Conservation (phyloP, 2,888 invertebrate species). For the Drosophila macrothrix region DNA sequence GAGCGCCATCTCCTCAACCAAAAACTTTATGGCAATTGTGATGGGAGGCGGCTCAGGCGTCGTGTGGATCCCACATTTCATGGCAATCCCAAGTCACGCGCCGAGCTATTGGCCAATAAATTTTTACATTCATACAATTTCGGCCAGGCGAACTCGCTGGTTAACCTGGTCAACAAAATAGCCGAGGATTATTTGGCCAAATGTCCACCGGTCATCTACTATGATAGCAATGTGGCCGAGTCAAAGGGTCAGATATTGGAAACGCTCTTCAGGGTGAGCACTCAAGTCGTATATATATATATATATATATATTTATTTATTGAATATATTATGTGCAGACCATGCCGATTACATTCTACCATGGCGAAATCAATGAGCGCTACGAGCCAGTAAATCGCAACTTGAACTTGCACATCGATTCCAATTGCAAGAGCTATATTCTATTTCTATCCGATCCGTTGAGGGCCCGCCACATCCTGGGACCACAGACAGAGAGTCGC, state of each 20-base stretch:
- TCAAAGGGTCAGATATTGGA: slow-evolving; percentile 87
- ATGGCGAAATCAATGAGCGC: slow-evolving; percentile 87
- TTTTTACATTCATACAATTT: slow-evolving; percentile 84
- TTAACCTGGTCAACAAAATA: slow-evolving; percentile 87
- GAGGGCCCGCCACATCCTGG: slow-evolving; percentile 87
- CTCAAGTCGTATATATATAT: neutral
- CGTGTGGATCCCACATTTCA: slow-evolving; percentile 86
- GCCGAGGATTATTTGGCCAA: slow-evolving; percentile 87
- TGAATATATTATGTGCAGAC: slow-evolving; percentile 50
- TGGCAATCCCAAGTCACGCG: slow-evolving; percentile 87
- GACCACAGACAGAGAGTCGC: slow-evolving; percentile 88
- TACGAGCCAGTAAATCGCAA: slow-evolving; percentile 85
- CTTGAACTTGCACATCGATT: slow-evolving; percentile 81
- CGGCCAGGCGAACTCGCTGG: slow-evolving; percentile 87
- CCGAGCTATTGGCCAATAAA: slow-evolving; percentile 86
- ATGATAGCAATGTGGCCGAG: slow-evolving; percentile 87
- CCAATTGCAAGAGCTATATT: slow-evolving; percentile 88
- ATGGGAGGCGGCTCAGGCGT: slow-evolving; percentile 67
- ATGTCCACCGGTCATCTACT: slow-evolving; percentile 89
- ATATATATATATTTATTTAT: no score
- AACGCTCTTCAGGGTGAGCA: slow-evolving; percentile 86
- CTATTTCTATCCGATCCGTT: slow-evolving; percentile 89
- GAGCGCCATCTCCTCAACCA: slow-evolving; percentile 50
- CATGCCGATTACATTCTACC: slow-evolving; percentile 87
- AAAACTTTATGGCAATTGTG: slow-evolving; percentile 46